These are phyloP conservation scores for Apostichopus leukothele DNA, from an alignment of 53 echinoderm and acorn worm genomes.

Conservation along the genomic window DNA sequence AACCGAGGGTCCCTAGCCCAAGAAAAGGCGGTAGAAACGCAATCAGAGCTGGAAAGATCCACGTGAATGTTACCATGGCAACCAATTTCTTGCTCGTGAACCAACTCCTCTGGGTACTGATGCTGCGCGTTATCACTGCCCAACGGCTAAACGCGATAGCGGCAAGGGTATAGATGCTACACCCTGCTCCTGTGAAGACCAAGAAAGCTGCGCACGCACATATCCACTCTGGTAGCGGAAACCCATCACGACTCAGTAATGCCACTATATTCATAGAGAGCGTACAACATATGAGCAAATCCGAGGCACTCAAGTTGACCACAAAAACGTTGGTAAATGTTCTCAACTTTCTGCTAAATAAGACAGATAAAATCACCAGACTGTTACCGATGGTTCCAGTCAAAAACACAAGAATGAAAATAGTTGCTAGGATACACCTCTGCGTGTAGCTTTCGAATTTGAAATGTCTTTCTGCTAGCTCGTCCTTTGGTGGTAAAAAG, in stretches of 20 bases:
- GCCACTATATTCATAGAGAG: slow-evolving; percentile 78
- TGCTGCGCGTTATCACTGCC: slow-evolving; percentile 72
- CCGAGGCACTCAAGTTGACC: slow-evolving; percentile 86
- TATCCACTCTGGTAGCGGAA: slow-evolving; percentile 68
- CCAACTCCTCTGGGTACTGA: slow-evolving; percentile 52
- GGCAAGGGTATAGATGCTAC: slow-evolving; percentile 83
- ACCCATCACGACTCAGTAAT: slow-evolving; percentile 59
- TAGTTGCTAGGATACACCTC: slow-evolving; percentile 56
- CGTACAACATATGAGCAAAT: slow-evolving; percentile 62
- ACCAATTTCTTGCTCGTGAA: slow-evolving; percentile 57
- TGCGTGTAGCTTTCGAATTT: slow-evolving; percentile 74
- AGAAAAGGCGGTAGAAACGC: slow-evolving; percentile 70
- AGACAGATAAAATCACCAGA: slow-evolving; percentile 77
- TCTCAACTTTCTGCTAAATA: slow-evolving; percentile 77
- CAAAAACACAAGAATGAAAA: slow-evolving; percentile 62
- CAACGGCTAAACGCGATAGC: slow-evolving; percentile 81
- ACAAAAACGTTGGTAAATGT: slow-evolving; percentile 93
- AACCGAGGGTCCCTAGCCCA: slow-evolving; percentile 77
- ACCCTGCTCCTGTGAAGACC: slow-evolving; percentile 68
- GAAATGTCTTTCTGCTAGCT: slow-evolving; percentile 27
- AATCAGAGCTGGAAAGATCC: slow-evolving; percentile 66
- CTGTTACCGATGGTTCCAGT: slow-evolving; percentile 82
- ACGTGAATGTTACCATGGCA: slow-evolving; percentile 63
- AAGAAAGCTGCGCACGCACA: slow-evolving; percentile 67
- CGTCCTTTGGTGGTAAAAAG: not conserved